Conservation (phyloP, 2,797 vertebrate genomes). For the Parauchenoglanis punctatus region DNA sequence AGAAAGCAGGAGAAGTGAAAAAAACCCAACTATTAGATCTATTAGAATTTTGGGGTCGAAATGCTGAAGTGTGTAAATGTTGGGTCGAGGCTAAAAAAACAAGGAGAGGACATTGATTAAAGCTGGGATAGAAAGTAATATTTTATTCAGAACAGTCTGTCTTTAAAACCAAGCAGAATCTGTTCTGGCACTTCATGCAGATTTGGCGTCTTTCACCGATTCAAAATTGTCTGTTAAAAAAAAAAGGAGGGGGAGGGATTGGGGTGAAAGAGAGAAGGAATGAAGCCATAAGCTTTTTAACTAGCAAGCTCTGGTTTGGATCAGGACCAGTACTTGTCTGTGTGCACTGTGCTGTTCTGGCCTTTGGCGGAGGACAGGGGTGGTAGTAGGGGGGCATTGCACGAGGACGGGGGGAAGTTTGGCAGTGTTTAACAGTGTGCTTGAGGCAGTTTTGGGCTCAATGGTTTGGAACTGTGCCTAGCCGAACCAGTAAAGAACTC, state of each 20-base stretch:
- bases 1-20: neutral
- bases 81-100: neutral
- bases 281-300: slow-evolving; percentile 46
- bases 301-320: slow-evolving; percentile 66
- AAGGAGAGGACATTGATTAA: neutral
- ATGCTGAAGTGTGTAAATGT: neutral
- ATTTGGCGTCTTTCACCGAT: slow-evolving; percentile 20
- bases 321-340: slow-evolving; percentile 67
- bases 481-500: slow-evolving; percentile 59
- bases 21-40: neutral
- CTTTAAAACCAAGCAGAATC: slow-evolving; percentile 26
- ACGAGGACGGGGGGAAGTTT: slow-evolving; percentile 17
- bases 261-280: slow-evolving; percentile 34
- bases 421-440: slow-evolving; percentile 46
- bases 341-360: slow-evolving; percentile 67
- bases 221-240: slow-evolving; percentile 47
- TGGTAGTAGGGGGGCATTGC: slow-evolving; percentile 19
- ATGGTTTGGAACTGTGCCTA: slow-evolving; percentile 60
- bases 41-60: too few relatives aligned
- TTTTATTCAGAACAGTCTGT: neutral
- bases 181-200: slow-evolving; percentile 14
- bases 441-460: slow-evolving; percentile 49
- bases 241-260: too few relatives aligned
- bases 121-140: neutral
- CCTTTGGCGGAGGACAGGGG: slow-evolving; percentile 56